A percentile compares a stretch with the other conserved stretches of the same genome.
These are phyloP conservation scores for Anhinga rufa DNA, from an alignment of 2,113 vertebrate species.

Conservation along the genomic window DNA sequence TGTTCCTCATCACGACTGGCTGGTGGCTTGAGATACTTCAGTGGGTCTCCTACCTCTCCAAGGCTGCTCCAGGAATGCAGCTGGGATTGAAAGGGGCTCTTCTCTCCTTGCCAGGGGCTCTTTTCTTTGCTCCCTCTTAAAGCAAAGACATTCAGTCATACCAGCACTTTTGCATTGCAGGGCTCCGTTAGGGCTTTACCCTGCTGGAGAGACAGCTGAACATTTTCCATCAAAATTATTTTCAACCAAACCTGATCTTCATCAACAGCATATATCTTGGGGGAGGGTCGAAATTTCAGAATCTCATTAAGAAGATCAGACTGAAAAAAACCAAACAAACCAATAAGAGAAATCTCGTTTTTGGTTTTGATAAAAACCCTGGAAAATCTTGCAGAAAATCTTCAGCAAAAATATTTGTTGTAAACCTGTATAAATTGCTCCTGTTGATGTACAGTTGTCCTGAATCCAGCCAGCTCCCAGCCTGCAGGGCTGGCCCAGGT, in stretches of 20 bases:
- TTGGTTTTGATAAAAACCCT: neutral
- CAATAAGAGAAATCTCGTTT: neutral
- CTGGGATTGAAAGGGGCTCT: neutral
- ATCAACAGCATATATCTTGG: neutral
- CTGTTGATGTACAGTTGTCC: neutral
- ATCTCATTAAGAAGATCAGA: neutral
- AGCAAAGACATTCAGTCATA: neutral
- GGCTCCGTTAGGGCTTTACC: neutral
- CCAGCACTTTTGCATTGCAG: neutral
- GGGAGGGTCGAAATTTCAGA: neutral
- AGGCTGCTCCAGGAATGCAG: neutral
- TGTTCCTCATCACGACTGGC: neutral
- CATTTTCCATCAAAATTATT: neutral
- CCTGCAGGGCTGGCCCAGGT: neutral
- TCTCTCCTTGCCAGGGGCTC: neutral
- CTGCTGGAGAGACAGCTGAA: constrained; percentile 11
- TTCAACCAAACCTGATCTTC: constrained; percentile 6
- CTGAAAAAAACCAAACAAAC: neutral
- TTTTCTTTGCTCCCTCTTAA: neutral
- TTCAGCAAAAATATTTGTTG: neutral
- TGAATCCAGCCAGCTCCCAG: neutral
- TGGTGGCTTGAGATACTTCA: neutral
- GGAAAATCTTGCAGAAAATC: neutral
- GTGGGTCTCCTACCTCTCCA: neutral
- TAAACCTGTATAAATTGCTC: neutral